Percentiles rank a stretch among this genome's conserved stretches.
Evolutionary conservation across 1,140 invertebrate genomes (phyloP).

Genomic region (Aphelenchoides fujianensis): DNA sequence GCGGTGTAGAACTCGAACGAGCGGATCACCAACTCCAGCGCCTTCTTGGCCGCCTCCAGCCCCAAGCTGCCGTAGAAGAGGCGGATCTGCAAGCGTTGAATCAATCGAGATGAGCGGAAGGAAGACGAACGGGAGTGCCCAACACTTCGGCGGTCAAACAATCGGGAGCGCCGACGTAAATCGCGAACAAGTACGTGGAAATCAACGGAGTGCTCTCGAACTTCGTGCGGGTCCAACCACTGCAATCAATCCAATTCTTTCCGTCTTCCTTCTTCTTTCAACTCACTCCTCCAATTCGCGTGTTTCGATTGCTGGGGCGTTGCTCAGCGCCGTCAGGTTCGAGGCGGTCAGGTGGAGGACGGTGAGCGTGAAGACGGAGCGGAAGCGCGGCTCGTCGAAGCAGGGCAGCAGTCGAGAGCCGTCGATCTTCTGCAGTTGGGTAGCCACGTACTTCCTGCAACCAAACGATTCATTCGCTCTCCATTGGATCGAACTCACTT

Average conservation of each 20-base stretch:
- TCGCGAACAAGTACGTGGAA: constrained; percentile 19
- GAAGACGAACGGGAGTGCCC: background rate
- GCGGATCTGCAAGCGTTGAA: background rate
- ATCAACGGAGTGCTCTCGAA: constrained; percentile 14
- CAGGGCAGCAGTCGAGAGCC: constrained; percentile 50
- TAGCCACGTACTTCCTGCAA: constrained; percentile 35
- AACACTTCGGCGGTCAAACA: background rate
- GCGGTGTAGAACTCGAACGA: background rate
- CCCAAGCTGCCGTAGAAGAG: background rate
- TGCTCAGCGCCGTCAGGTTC: constrained; percentile 15
- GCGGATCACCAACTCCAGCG: constrained; percentile 5
- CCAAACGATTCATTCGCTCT: too few relatives aligned
- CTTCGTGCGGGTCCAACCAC: constrained; percentile 19
- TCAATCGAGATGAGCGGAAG: background rate
- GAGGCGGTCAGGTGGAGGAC: constrained; percentile 15
- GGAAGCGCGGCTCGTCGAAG: constrained; percentile 49
- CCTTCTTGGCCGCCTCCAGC: background rate
- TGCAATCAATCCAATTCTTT: too few relatives aligned
- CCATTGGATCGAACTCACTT: constrained; percentile 1
- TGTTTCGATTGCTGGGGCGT: constrained; percentile 2
- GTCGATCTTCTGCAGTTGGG: constrained; percentile 48
- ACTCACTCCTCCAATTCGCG: background rate
- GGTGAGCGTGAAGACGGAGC: constrained; percentile 39
- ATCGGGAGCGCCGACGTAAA: background rate
- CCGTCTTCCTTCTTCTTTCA: too few relatives aligned